Evolutionary conservation across 2,797 vertebrate species (phyloP).

Genomic region (Tokudaia muenninki): DNA sequence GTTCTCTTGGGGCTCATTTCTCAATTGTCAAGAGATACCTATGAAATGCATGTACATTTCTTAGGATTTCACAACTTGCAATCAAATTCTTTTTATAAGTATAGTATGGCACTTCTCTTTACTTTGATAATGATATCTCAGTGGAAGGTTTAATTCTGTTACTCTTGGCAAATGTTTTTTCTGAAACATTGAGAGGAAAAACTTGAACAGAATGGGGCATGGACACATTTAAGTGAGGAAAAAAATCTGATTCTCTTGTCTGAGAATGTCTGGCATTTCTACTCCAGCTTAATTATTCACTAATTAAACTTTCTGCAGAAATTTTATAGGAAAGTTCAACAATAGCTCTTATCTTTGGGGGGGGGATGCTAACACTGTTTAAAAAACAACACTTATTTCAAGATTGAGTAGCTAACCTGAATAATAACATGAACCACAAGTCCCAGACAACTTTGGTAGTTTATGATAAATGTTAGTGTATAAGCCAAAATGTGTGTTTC

Average conservation of each 20-base stretch:
- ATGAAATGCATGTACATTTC: neutral
- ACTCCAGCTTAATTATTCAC: constrained; percentile 53
- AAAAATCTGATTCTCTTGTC: constrained; percentile 43
- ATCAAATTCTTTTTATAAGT: constrained; percentile 72
- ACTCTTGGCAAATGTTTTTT: constrained; percentile 49
- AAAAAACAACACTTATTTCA: constrained; percentile 45
- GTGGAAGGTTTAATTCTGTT: constrained; percentile 37
- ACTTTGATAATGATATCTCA: constrained; percentile 43
- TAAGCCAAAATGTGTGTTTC: neutral
- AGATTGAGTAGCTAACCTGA: constrained; percentile 21
- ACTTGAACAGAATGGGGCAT: constrained; percentile 26
- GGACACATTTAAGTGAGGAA: constrained; percentile 10
- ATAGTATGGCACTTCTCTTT: constrained; percentile 61
- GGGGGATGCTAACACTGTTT: neutral
- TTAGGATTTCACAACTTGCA: constrained; percentile 71
- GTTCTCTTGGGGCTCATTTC: constrained; percentile 66
- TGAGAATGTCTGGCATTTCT: constrained; percentile 56
- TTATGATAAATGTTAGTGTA: neutral
- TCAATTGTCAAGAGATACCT: constrained; percentile 65
- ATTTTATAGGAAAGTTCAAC: neutral
- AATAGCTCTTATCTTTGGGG: constrained; percentile 34
- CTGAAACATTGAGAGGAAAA: constrained; percentile 43
- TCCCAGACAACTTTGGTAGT: constrained; percentile 13
- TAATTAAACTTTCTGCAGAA: constrained; percentile 69
- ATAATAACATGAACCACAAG: constrained; percentile 37